These are phyloP conservation scores for Coregonus clupeaformis DNA, from an alignment of 2,113 vertebrate species.

Conservation along the genomic window DNA sequence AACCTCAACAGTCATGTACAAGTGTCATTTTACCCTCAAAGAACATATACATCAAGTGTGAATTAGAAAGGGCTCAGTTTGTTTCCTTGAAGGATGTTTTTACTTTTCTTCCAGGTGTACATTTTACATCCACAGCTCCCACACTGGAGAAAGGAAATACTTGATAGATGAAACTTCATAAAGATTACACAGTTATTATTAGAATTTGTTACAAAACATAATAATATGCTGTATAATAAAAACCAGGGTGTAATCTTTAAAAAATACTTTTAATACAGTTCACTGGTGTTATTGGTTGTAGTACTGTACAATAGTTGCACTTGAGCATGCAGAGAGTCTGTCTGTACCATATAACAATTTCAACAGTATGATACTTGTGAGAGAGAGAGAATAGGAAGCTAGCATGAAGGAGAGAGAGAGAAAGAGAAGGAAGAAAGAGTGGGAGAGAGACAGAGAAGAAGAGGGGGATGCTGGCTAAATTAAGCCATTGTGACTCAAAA, in stretches of 20 bases:
- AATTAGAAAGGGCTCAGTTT: constrained; percentile 49
- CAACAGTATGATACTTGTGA: constrained; percentile 51
- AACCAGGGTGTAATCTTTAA: not conserved
- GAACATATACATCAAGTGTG: constrained; percentile 61
- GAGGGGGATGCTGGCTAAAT: constrained; percentile 96
- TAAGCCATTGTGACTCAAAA: constrained; percentile 99
- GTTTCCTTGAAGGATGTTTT: constrained; percentile 38
- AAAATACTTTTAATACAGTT: not conserved
- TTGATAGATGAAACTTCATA: constrained; percentile 34
- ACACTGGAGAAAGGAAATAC: constrained; percentile 22
- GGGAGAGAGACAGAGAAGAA: constrained; percentile 35
- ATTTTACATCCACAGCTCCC: constrained; percentile 4
- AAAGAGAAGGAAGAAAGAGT: constrained; percentile 35
- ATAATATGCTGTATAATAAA: not conserved
- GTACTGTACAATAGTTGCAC: too few species aligned
- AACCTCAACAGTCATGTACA: constrained; percentile 67
- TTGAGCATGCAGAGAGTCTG: too few species aligned
- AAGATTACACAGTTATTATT: constrained; percentile 6
- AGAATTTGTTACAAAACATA: constrained; percentile 9
- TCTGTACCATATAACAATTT: not conserved
- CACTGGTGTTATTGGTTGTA: too few species aligned
- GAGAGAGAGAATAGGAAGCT: constrained; percentile 47
- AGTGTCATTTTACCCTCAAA: constrained; percentile 65
- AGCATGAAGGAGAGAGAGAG: constrained; percentile 19
- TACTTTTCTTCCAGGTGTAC: too few species aligned